These are phyloP conservation scores for Chalcis sispes DNA, from an alignment of 2,888 invertebrate species.

Conservation along the genomic window DNA sequence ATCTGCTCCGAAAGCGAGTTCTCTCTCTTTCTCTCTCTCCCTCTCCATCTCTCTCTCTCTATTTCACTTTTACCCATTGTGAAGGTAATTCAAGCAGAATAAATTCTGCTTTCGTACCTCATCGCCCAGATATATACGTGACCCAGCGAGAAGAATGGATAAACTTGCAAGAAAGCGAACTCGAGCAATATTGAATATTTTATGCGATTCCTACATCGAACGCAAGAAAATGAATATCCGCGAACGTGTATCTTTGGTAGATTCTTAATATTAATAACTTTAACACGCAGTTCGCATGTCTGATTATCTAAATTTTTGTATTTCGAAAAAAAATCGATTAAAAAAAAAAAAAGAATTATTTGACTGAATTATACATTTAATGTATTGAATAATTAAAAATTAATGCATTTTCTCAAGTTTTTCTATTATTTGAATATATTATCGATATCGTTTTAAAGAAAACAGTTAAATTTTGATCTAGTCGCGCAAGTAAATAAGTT, in stretches of 20 bases:
- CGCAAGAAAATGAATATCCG: conserved; percentile 9
- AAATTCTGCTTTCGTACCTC: conserved; percentile 20
- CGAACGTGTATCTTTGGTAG: not conserved
- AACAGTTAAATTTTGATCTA: too few species aligned
- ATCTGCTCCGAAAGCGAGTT: conserved; percentile 63
- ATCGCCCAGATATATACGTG: not conserved
- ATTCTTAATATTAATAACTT: conserved; percentile 7
- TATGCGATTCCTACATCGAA: conserved; percentile 20
- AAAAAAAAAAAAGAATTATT: too few species aligned
- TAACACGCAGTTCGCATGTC: not conserved
- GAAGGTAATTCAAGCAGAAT: conserved; percentile 62
- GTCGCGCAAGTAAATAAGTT: too few species aligned
- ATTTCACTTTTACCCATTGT: conserved; percentile 59
- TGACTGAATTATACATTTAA: too few species aligned
- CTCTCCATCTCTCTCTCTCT: too few species aligned
- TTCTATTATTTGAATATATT: too few species aligned
- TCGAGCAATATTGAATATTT: conserved; percentile 36
- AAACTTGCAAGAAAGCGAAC: conserved; percentile 33
- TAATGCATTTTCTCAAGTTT: too few species aligned
- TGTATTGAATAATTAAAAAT: too few species aligned
- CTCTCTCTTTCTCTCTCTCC: too few species aligned
- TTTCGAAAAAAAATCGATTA: too few species aligned
- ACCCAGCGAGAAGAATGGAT: conserved; percentile 5
- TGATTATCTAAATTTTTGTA: too few species aligned
- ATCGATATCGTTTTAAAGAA: too few species aligned